These are phyloP conservation scores for Coronaproctus castanopsis DNA, from an alignment of 2,888 invertebrate species.

Conservation along the genomic window DNA sequence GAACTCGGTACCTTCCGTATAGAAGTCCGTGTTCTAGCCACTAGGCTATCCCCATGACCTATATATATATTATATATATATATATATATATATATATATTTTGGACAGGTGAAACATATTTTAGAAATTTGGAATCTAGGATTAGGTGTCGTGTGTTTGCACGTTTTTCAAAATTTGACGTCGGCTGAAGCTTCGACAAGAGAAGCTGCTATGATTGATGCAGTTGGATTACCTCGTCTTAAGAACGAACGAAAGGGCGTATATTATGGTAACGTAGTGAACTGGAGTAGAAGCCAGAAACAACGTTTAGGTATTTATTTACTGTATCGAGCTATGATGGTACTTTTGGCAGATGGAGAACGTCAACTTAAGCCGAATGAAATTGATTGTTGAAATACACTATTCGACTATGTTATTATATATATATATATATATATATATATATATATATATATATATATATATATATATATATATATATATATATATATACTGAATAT, in stretches of 20 bases:
- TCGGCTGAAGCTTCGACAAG: slow-evolving; percentile 82
- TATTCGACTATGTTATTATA: no score
- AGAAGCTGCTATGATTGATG: slow-evolving; percentile 87
- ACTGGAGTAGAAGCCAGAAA: slow-evolving; percentile 50
- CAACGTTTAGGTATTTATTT: slow-evolving; percentile 55
- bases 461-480: no score
- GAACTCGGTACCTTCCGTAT: no score
- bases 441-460: no score
- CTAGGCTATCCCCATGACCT: no score
- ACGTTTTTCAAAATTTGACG: slow-evolving; percentile 73
- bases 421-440: no score
- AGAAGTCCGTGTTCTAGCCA: no score
- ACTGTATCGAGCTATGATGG: slow-evolving; percentile 58
- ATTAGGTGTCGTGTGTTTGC: slow-evolving; percentile 71
- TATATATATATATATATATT: no score
- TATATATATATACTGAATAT: no score
- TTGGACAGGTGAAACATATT: slow-evolving; percentile 47
- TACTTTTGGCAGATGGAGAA: slow-evolving; percentile 73
- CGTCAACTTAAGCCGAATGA: slow-evolving; percentile 50
- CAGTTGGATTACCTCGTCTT: slow-evolving; percentile 51
- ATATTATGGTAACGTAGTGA: slow-evolving; percentile 55
- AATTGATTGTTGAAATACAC: slow-evolving; percentile 4
- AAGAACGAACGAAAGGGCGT: slow-evolving; percentile 61
- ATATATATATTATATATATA: no score
- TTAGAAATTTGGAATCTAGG: slow-evolving; percentile 68